Percentiles rank a stretch among this genome's conserved stretches.
Conservation (phyloP, 2,888 invertebrate species). For the Cyclophora punctaria region DNA sequence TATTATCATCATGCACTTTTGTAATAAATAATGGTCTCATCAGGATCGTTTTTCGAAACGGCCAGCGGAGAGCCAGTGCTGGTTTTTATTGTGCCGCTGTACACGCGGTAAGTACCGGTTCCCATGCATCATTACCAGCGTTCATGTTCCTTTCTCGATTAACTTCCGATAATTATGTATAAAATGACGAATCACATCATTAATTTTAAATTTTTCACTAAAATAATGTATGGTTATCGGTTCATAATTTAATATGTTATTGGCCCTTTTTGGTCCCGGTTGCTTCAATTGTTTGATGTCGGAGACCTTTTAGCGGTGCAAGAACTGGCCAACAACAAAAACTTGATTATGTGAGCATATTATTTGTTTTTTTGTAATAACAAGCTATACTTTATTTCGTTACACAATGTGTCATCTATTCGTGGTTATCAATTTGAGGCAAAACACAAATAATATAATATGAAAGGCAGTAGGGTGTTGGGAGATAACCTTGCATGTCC, state of each 20-base stretch:
- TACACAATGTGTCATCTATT: too few species aligned
- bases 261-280: too few species aligned
- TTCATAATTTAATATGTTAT: too few species aligned
- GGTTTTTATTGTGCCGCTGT: slow-evolving; percentile 45
- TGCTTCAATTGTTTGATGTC: too few species aligned
- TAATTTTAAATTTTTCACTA: slow-evolving; percentile 11
- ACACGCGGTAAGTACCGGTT: slow-evolving; percentile 40
- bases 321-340: too few species aligned
- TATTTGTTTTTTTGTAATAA: too few species aligned
- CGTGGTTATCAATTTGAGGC: too few species aligned
- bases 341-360: too few species aligned
- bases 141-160: slow-evolving; percentile 37
- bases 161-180: slow-evolving; percentile 39
- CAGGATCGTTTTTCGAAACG: slow-evolving; percentile 50
- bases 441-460: slow-evolving; percentile 29
- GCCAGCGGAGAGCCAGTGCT: slow-evolving; percentile 32
- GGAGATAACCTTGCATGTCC: slow-evolving; percentile 52
- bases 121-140: slow-evolving; percentile 49
- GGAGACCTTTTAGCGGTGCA: too few species aligned
- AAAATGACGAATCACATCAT: slow-evolving; percentile 43
- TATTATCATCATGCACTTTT: slow-evolving; percentile 55
- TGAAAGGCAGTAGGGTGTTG: slow-evolving; percentile 37
- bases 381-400: too few species aligned
- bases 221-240: too few species aligned
- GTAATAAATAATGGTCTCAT: slow-evolving; percentile 54